Evolutionary conservation across 2,797 vertebrate genomes (phyloP).

Genomic region (Falco naumanni): DNA sequence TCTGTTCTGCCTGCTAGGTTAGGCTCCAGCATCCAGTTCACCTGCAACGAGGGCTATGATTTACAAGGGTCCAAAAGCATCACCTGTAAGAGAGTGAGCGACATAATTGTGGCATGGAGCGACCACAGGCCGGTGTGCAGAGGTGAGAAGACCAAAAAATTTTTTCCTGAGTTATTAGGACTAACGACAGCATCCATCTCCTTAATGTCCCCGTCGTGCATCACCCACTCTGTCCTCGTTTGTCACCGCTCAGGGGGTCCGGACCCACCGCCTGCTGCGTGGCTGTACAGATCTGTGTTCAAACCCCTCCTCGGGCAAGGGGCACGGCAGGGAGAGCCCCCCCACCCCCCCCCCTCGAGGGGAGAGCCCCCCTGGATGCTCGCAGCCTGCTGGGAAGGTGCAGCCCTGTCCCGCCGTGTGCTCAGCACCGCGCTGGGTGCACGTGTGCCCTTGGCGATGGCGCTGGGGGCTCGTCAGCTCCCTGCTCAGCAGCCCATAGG

Average conservation of each 20-base stretch:
- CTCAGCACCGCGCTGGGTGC: accelerated
- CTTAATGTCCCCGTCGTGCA: accelerated
- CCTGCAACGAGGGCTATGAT: slow-evolving; percentile 97
- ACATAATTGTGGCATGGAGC: slow-evolving; percentile 97
- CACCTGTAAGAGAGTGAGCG: slow-evolving; percentile 95
- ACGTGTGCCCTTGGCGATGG: background rate
- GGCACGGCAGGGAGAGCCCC: background rate
- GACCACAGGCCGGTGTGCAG: slow-evolving; percentile 96
- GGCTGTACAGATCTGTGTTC: background rate
- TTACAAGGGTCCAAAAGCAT: slow-evolving; percentile 98
- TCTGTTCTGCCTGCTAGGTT: slow-evolving; percentile 80
- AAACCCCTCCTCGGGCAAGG: background rate
- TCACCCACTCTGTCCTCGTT: background rate
- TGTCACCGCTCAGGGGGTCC: background rate
- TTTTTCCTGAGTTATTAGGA: accelerated
- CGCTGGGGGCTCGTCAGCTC: background rate
- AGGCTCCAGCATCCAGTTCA: slow-evolving; percentile 95
- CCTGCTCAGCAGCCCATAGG: accelerated
- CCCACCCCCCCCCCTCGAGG: background rate
- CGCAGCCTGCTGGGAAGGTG: accelerated
- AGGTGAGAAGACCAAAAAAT: slow-evolving; percentile 80
- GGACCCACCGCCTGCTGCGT: background rate
- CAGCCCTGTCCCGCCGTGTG: accelerated
- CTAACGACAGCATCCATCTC: background rate
- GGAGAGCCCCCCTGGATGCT: background rate